Evolutionary conservation across 2,888 invertebrate genomes (phyloP).

Genomic region (Keiferia lycopersicella): DNA sequence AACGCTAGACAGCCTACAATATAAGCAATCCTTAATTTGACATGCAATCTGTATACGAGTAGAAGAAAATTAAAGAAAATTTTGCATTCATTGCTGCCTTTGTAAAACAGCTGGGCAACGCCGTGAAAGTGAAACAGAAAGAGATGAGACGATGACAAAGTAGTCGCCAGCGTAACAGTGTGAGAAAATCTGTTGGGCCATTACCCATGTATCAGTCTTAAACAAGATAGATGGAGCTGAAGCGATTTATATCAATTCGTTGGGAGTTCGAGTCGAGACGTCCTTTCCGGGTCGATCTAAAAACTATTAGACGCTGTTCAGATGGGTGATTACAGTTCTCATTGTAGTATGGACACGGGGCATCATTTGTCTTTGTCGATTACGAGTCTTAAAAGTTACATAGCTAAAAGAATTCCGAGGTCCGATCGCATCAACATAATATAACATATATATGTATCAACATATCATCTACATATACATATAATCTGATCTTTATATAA

Average conservation of each 20-base stretch:
- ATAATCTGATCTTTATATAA: too few relatives aligned
- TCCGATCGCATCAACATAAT: too few relatives aligned
- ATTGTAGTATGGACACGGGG: conserved; percentile 15
- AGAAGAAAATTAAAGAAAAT: not conserved
- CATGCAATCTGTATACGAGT: not conserved
- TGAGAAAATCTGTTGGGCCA: conserved; percentile 42
- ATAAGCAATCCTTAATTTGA: not conserved
- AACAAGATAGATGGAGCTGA: conserved; percentile 70
- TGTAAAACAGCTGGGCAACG: not conserved
- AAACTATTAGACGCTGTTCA: conserved; percentile 48
- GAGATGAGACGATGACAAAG: not conserved
- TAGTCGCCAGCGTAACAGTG: conserved; percentile 13
- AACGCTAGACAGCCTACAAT: conserved; percentile 1
- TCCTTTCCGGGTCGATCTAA: conserved; percentile 61
- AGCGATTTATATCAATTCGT: conserved; percentile 78
- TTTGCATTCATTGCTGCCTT: not conserved
- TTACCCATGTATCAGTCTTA: conserved; percentile 62
- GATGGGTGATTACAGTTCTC: conserved; percentile 24
- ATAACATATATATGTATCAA: too few relatives aligned
- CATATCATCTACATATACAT: too few relatives aligned
- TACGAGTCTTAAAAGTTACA: conserved; percentile 2
- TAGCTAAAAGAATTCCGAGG: not conserved
- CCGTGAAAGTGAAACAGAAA: not conserved
- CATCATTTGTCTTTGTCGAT: conserved; percentile 20
- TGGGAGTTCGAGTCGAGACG: conserved; percentile 60